Evolutionary conservation across 2,888 invertebrate genomes (phyloP).

Genomic region (Brachypterus glaber): DNA sequence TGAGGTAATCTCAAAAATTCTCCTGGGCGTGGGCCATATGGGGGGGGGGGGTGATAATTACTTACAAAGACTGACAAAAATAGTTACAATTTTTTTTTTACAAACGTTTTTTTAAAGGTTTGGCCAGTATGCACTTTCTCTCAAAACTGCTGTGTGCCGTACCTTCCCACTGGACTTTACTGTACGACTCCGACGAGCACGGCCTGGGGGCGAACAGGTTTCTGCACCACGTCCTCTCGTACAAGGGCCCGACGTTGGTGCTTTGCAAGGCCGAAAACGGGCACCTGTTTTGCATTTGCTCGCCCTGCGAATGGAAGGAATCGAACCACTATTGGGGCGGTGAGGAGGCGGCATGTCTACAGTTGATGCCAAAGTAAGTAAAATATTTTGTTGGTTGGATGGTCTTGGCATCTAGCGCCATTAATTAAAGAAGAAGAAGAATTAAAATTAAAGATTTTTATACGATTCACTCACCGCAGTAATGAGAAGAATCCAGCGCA

Average conservation of each 20-base stretch:
- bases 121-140: constrained; percentile 44
- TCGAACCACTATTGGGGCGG: constrained; percentile 77
- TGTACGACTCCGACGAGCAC: constrained; percentile 77
- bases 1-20: no score
- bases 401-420: no score
- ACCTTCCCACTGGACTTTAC: constrained; percentile 73
- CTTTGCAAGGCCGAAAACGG: constrained; percentile 49
- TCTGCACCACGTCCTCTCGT: constrained; percentile 75
- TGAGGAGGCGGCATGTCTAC: constrained; percentile 67
- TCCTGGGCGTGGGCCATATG: no score
- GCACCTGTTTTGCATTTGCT: constrained; percentile 65
- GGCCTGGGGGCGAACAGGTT: constrained; percentile 81
- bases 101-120: constrained; percentile 21
- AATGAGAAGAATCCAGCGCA: no score
- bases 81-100: background rate
- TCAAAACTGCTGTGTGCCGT: constrained; percentile 55
- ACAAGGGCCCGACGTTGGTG: constrained; percentile 59
- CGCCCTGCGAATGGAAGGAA: constrained; percentile 77
- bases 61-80: background rate
- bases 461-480: no score
- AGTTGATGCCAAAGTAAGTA: constrained; percentile 62
- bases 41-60: no score
- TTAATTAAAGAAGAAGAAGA: background rate
- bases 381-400: no score
- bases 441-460: background rate